Base-by-base conservation (phyloP, 1,140 invertebrate species). In the Drosophila ogumai region DNA sequence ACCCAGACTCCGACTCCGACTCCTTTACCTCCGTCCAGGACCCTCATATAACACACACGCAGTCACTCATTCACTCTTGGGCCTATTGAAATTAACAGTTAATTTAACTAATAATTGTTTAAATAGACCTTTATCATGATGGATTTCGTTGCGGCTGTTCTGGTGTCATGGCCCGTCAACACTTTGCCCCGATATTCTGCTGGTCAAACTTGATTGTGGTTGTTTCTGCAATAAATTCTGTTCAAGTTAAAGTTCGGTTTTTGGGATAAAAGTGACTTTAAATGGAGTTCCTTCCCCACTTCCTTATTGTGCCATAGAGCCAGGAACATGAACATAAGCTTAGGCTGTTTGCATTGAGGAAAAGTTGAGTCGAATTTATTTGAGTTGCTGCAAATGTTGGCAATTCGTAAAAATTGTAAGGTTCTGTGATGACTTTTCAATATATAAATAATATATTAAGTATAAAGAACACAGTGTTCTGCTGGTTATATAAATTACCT, bases 61-160 rank as follows among this genome's bases (percentile, higher is more conserved):
- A 61, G 8, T 17, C 38, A 43, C 9, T 57, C 52, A 38, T 32
- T 49, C 56, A 38, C 19, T 68, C 36, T 15, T 38, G 44, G 43
- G 60, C 46, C 71, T 76, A 80, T 74, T 74, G 80, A 81, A 87
- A 87, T 87, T 84, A 87, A 88, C 85, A 84, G 80, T 90, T 81
- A 84, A 84, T 88, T 88, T 80, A 84, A 90, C 68, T 78, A 80
- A 90, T 88, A 81, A 80, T 87, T 84, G 84, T 80, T 82, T 87
- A 77, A 77, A 82, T 69, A 77, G 54, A 68, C 60, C 60, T 71
- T 87, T 87, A 87, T 88, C 75, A 41, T 67, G 58, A 75, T 73
- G 81, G 72, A 43, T 64, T 82, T 54, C n/a, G 41, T 46, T 43
- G 56, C 28, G 75, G 44, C 63, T 40, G 25, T 54, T 34, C 13